Evolutionary conservation across 2,888 invertebrate species (phyloP).

Genomic region (Trichopria drosophilae): DNA sequence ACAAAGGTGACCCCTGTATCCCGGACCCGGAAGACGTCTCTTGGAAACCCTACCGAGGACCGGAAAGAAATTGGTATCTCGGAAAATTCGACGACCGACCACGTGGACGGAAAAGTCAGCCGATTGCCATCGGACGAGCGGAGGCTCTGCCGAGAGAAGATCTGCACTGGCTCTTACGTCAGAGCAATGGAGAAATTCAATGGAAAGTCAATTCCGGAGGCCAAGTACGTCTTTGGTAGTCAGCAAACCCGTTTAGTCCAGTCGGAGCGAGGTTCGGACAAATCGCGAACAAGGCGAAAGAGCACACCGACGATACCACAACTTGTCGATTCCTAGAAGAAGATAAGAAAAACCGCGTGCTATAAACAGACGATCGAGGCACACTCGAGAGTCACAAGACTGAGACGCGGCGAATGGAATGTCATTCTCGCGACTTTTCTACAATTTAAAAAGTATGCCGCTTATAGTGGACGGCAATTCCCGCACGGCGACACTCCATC

Average conservation of each 20-base stretch:
- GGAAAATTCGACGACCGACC: slow-evolving; percentile 48
- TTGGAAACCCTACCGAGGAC: slow-evolving; percentile 36
- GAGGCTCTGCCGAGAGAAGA: slow-evolving; percentile 53
- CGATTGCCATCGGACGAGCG: slow-evolving; percentile 49
- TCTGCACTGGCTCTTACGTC: slow-evolving; percentile 58
- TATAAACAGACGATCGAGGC: no score
- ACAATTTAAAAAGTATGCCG: no score
- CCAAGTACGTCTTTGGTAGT: no score
- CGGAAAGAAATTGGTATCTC: slow-evolving; percentile 43
- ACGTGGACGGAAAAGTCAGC: slow-evolving; percentile 51
- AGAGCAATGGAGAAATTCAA: slow-evolving; percentile 59
- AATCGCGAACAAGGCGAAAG: slow-evolving; percentile 51
- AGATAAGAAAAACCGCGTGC: background rate
- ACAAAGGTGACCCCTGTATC: slow-evolving; percentile 31
- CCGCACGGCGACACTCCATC: no score
- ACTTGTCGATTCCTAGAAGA: slow-evolving; percentile 41
- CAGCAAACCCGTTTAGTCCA: no score
- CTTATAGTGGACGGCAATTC: no score
- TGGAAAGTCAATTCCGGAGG: slow-evolving; percentile 45
- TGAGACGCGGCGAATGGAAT: no score
- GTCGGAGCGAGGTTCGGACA: slow-evolving; percentile 37
- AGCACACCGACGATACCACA: slow-evolving; percentile 54
- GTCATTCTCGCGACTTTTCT: no score
- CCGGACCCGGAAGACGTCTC: slow-evolving; percentile 14
- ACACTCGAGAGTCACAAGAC: no score